Evolutionary conservation across 2,797 vertebrate species (phyloP), one percentile per base, ranked within the genome.

Genomic region (Psittacula derbiana): DNA sequence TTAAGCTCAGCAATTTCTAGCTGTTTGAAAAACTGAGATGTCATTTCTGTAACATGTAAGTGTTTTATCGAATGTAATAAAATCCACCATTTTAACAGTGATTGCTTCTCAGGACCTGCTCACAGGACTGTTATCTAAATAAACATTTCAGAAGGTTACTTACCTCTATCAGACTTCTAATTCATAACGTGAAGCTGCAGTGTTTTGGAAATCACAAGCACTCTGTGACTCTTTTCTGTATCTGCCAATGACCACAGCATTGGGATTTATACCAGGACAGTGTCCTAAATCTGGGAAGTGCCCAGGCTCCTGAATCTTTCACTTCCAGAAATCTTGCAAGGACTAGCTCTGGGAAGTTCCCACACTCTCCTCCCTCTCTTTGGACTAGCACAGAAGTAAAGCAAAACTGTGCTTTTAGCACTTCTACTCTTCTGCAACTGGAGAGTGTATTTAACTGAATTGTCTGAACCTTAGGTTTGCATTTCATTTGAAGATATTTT

Each of bases 1-100:
- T 96, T 95, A 96, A 96, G 91, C 78, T 96, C 85, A 95, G 91
- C 43, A 95, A 88, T 61, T 95, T 82, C 80, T 80, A 83, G 73
- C 85, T 70, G 74, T 93, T 93, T 93, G 94, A 89, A 95, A 94
- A 94, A 87, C 79, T 47, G 80, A 92, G 61, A 82, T 84, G 87
- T 91, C 85, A 95, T 90, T 96, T 94, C 80, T 89, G n/a, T 31
- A 94, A 86, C 76, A 38, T 33, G 8, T 60, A 87, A 92, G 73
- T 79, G 57, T 90, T 96, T 96, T 93, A 86, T 60, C 93, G 28
- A 84, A n/a, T 49, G 74, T 84, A 95, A 96, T 86, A 95, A 97
- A 92, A 92, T 43, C 52, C 75, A 81, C 55, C 69, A 80, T 89
- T 86, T 95, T 87, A 94, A 84, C 31, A 65, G 43, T 41, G 93